These are phyloP conservation scores for Diloba caeruleocephala DNA, from an alignment of 2,888 invertebrate species.

Conservation along the genomic window DNA sequence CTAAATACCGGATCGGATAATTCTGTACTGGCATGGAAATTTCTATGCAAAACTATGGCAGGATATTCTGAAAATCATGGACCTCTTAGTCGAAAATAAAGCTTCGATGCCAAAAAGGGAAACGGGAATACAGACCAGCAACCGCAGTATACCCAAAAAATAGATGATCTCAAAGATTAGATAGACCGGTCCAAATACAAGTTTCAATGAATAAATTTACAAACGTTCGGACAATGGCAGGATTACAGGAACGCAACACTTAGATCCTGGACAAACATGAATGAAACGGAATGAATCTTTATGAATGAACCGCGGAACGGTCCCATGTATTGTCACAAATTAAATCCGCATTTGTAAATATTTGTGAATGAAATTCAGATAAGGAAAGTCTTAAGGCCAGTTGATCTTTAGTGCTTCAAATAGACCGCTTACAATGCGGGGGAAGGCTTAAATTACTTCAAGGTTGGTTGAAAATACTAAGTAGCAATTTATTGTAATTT, in stretches of 20 bases:
- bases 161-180: conserved; percentile 22
- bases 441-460: conserved; percentile 50
- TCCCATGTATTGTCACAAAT: conserved; percentile 46
- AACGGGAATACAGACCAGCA: conserved; percentile 2
- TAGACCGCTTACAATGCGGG: conserved; percentile 47
- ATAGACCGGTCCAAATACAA: conserved; percentile 47
- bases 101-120: background rate
- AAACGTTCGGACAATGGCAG: conserved; percentile 55
- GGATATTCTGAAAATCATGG: too few relatives aligned
- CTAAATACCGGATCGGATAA: too few relatives aligned
- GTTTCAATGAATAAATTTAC: conserved; percentile 63
- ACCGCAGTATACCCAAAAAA: conserved; percentile 3
- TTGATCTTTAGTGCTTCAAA: conserved; percentile 41
- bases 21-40: too few relatives aligned
- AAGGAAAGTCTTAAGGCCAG: conserved; percentile 31
- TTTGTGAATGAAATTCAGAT: conserved; percentile 74
- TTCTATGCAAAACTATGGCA: too few relatives aligned
- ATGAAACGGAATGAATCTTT: conserved; percentile 66
- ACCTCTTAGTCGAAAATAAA: background rate
- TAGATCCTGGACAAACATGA: conserved; percentile 62
- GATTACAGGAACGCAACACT: conserved; percentile 58
- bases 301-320: conserved; percentile 53
- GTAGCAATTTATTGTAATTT: conserved; percentile 32
- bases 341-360: conserved; percentile 79
- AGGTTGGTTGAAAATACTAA: conserved; percentile 21